These are phyloP conservation scores for Phallusia fumigata DNA, from an alignment of 23 tunicate genomes.

Conservation along the genomic window DNA sequence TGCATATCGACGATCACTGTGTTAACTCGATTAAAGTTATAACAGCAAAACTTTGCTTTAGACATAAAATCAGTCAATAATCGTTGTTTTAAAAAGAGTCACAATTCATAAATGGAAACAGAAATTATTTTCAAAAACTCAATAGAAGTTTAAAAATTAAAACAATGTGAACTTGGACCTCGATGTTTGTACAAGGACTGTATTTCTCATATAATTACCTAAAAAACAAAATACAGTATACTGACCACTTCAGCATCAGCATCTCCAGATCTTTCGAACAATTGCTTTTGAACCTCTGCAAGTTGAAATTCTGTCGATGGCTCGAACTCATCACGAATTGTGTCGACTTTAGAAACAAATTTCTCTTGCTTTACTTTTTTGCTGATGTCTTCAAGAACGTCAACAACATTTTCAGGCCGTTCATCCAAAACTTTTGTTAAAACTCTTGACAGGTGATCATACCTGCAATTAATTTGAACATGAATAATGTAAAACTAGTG, in stretches of 20 bases:
- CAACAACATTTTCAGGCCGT: conserved; percentile 85
- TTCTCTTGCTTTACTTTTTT: conserved; percentile 74
- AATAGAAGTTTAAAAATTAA: too few relatives aligned
- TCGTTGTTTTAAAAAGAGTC: too few relatives aligned
- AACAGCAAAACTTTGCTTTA: too few relatives aligned
- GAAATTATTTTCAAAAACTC: too few relatives aligned
- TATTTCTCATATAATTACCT: too few relatives aligned
- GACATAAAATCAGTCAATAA: too few relatives aligned
- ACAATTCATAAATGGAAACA: too few relatives aligned
- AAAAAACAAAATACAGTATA: neutral
- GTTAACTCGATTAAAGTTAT: too few relatives aligned
- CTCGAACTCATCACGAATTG: conserved; percentile 84
- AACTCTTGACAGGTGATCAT: conserved; percentile 82
- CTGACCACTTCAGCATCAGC: conserved; percentile 78
- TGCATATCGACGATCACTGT: too few relatives aligned
- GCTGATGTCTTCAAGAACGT: conserved; percentile 84
- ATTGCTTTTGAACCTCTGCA: conserved; percentile 84
- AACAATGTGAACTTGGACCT: too few relatives aligned
- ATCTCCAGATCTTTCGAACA: conserved; percentile 79
- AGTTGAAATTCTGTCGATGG: conserved; percentile 82
- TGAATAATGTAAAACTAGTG: too few relatives aligned
- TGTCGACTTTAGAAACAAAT: conserved; percentile 67
- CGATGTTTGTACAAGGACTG: too few relatives aligned
- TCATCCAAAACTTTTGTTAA: conserved; percentile 87
- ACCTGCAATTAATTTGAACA: conserved; percentile 26